Percentiles rank a stretch among this genome's conserved stretches.
phyloP scores from a whole-genome alignment of 1,140 invertebrate species.

The Hypsibius dujardini region DNA sequence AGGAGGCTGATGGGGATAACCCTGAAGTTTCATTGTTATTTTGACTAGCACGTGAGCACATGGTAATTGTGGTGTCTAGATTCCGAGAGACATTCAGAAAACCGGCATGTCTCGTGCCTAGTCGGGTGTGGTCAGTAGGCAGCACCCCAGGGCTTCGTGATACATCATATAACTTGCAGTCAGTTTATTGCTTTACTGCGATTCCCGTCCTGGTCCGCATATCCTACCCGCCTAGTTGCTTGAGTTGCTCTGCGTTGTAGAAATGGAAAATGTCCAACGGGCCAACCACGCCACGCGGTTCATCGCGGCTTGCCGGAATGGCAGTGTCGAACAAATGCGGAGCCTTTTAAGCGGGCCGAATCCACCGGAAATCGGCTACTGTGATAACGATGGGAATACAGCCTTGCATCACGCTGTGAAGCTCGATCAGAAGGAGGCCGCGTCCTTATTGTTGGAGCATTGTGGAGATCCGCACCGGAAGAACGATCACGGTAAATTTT shows the following conservation, averaged over 20 bases:
- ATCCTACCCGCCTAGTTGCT: not conserved
- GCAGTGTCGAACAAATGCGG: conserved; percentile 33
- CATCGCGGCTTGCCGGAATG: conserved; percentile 42
- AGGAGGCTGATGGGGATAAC: not conserved
- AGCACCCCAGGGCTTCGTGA: too few species aligned
- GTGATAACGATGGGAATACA: conserved; percentile 44
- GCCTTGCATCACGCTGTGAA: conserved; percentile 49
- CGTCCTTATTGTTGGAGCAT: conserved; percentile 46
- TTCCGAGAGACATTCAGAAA: too few species aligned
- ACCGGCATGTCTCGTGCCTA: too few species aligned
- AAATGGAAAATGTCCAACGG: conserved; percentile 42
- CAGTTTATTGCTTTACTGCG: too few species aligned
- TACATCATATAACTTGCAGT: too few species aligned
- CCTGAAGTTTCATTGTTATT: too few species aligned
- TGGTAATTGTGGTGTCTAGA: too few species aligned
- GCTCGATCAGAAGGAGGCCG: conserved; percentile 45
- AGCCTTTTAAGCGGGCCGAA: conserved; percentile 30
- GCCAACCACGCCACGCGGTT: conserved; percentile 36
- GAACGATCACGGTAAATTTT: conserved; percentile 34
- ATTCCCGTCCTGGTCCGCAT: too few species aligned
- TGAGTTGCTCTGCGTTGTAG: conserved; percentile 26
- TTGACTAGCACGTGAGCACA: too few species aligned
- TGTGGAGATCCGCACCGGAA: conserved; percentile 34
- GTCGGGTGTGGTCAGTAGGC: too few species aligned
- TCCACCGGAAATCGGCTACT: conserved; percentile 36